Base-by-base conservation (phyloP, 1,140 invertebrate genomes). In the Anastrepha ludens region DNA sequence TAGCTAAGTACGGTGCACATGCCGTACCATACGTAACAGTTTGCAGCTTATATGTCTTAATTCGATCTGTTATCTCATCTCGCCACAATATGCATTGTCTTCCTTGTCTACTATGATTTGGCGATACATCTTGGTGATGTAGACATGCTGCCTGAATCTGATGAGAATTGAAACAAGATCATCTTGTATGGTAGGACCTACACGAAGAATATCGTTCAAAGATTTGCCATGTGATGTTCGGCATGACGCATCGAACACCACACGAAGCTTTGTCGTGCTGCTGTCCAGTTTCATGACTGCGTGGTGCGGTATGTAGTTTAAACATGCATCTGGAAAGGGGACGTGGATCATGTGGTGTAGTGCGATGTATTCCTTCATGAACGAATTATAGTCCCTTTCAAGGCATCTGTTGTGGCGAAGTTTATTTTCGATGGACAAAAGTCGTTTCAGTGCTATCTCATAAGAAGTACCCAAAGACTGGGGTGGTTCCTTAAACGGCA, bases 21-120 rank as follows among this genome's bases (percentile, higher is more conserved):
- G 89, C 65, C 13, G 89, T 90, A 0, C 94, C 94, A 88, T 91
- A 91, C 0, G 91, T 92, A 0, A 92, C 90, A 0, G 90, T 91
- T 47, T 86, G 29, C 29, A 86, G 62, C 11, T 67, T 62, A 70
- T 64, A 86, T 41, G 64, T 47, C 64, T 88, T 81, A 7, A 91
- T 58, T n/a, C 89, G 88, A 8, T 91, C 59, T 3, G n/a, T 44
- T 11, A 65, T 87, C 7, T 88, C 64, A 65, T 90, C 39, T 41
- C 92, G 87, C 91, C 93, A 94, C 1, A 94, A 39, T 47, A 94
- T 93, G 44, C 89, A 64, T 90, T 94, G 93, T 81, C 89, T 85
- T 89, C 58, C 50, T 65, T 8, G 85, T 88, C 47, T 2, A 92
- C 62, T 29, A 29, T 29, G 29, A 29, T 29, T 29, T 29, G 29